phyloP scores from a whole-genome alignment of 2,888 invertebrate species.

The Scaptomyza reducta region DNA sequence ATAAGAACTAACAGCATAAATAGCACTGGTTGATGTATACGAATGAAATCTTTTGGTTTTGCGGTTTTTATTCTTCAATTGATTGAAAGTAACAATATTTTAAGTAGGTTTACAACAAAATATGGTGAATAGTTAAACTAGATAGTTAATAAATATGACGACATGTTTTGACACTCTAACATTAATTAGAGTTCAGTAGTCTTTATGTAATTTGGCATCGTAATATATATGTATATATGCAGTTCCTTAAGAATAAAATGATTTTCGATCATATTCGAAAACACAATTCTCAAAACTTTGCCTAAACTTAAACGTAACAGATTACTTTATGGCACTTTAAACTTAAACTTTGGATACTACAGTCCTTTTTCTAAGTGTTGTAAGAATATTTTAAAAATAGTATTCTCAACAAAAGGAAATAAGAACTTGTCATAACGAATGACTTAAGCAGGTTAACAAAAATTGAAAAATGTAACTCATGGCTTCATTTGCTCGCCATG shows the following conservation, averaged over 20 bases:
- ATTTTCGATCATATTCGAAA: slow-evolving; percentile 1
- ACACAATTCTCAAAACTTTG: slow-evolving; percentile 9
- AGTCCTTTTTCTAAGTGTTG: too few species aligned
- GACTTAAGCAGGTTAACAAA: too few species aligned
- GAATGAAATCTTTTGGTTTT: not conserved
- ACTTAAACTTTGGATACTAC: too few species aligned
- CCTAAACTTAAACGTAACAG: too few species aligned
- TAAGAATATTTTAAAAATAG: too few species aligned
- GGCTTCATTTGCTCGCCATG: slow-evolving; percentile 14
- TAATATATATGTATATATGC: too few species aligned
- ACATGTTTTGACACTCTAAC: slow-evolving; percentile 9
- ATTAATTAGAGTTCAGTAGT: not conserved
- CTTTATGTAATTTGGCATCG: slow-evolving; percentile 8
- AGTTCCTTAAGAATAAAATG: not conserved
- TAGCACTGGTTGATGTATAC: not conserved
- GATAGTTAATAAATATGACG: not conserved
- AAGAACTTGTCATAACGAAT: too few species aligned
- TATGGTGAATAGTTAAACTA: not conserved
- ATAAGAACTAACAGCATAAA: slow-evolving; percentile 35
- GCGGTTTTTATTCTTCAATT: slow-evolving; percentile 4
- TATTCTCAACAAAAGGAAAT: too few species aligned
- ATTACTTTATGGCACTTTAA: not conserved
- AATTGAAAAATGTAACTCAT: too few species aligned
- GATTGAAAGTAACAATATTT: slow-evolving; percentile 1
- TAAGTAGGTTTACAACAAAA: not conserved